A percentile compares a stretch with the other conserved stretches of the same genome.
Conservation (phyloP, 1,140 invertebrate genomes). For the Drosophila asahinai region DNA sequence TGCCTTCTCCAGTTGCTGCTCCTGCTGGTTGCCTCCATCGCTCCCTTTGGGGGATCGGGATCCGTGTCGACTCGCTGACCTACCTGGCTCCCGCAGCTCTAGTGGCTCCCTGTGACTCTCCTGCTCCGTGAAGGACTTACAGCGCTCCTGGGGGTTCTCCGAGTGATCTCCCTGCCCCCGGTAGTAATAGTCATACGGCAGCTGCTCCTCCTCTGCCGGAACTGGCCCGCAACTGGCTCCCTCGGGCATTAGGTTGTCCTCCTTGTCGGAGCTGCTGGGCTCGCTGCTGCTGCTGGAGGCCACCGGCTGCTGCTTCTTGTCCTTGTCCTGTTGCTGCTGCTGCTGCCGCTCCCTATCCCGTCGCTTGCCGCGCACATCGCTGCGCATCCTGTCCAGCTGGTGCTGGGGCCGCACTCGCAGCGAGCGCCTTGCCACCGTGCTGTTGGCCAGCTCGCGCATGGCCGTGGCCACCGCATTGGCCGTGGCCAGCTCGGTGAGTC, state of each 20-base stretch:
- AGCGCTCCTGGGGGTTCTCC: neutral
- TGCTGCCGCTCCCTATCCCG: conserved; percentile 33
- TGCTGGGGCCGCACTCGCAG: conserved; percentile 69
- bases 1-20: neutral
- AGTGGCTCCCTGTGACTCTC: neutral
- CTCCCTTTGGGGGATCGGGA: neutral
- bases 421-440: conserved; percentile 69
- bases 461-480: conserved; percentile 75
- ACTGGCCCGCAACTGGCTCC: no score
- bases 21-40: conserved; percentile 5
- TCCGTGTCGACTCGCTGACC: neutral
- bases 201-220: neutral
- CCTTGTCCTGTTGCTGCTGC: conserved; percentile 2
- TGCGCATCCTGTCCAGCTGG: conserved; percentile 70
- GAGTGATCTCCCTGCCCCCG: conserved; percentile 11
- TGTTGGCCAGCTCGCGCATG: conserved; percentile 73
- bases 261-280: conserved; percentile 13
- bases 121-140: neutral
- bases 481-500: conserved; percentile 72
- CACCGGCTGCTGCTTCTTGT: neutral
- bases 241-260: conserved; percentile 2
- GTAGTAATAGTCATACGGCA: conserved; percentile 6
- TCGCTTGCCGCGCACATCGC: conserved; percentile 53
- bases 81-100: conserved; percentile 1
- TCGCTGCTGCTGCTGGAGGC: conserved; percentile 28